Base-by-base conservation (phyloP, 2,888 invertebrate species). In the Trissolcus brochymenae region DNA sequence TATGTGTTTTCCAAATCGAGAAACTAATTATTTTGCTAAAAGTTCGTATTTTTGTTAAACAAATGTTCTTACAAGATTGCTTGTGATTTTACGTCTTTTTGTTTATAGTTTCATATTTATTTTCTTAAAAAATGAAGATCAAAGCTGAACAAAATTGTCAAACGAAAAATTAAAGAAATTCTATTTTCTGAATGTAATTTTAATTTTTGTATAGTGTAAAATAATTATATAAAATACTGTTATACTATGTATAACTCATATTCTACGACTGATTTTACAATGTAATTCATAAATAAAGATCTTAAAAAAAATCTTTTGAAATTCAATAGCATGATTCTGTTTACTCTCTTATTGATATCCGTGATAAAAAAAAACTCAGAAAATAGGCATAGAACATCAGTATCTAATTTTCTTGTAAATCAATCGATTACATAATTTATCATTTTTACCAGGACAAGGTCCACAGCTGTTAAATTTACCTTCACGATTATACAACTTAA, bases 181-280 rank as follows among this genome's bases (percentile, higher is more conserved):
- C 11, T 35, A 35, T 35, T 35, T 11, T 35, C 35, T 35, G 35
- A 35, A 35, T 35, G 7, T 11, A 35, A 35, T 35, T 35, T 35
- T 35, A 46, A 6, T 16, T 46, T 46, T 46, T 46, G 46, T 46
- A 46, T 7, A 46, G 16, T 14, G 16, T 46, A 46, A 46, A 46
- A 1, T 16, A 46, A 16, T 9, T 46, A 4, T 46, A 16, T 46
- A 6, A 50, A 49, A 46, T 46, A 46, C 16, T 46, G 55, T 62
- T 71, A 55, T 62, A 62, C 62, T 54, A 46, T 68, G 68, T 68
- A 68, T 68, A 54, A 68, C 60, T 60, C 29, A n/a, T 60, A 29
- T 66, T 62, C 53, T 62, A 62, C 21, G 43, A 62, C 62, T 62
- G 53, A 62, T 53, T 62, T 54, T 62, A 16, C 29, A 51, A 50